Percentiles rank a stretch among this genome's conserved stretches.
Evolutionary conservation across 1,140 invertebrate genomes (phyloP).

Genomic region (Tribolium madens): DNA sequence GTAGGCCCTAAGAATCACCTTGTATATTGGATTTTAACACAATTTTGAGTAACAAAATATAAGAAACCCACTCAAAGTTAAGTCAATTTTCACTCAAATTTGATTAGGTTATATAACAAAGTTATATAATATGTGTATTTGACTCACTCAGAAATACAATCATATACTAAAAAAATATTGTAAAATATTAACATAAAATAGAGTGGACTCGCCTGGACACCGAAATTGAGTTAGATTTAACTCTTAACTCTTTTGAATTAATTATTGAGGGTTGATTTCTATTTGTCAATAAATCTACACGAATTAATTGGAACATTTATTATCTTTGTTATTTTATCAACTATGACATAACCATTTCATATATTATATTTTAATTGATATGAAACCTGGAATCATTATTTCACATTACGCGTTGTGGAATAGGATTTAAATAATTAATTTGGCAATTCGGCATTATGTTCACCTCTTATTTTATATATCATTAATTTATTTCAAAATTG

Average conservation of each 20-base stretch:
- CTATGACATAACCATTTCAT: not conserved
- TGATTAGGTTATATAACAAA: no score
- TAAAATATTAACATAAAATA: no score
- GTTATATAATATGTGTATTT: no score
- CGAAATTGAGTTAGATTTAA: no score
- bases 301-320: not conserved
- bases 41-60: no score
- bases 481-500: not conserved
- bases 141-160: no score
- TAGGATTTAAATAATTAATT: conserved; percentile 25
- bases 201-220: no score
- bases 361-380: conserved; percentile 9
- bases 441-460: not conserved
- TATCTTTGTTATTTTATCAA: not conserved
- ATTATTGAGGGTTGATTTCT: not conserved
- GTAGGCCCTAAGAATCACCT: no score
- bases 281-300: conserved; percentile 6
- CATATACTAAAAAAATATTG: no score
- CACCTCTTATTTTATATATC: not conserved
- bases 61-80: no score
- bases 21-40: no score
- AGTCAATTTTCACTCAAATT: no score
- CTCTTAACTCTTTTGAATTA: not conserved
- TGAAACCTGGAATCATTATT: conserved; percentile 9
- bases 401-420: not conserved